These are phyloP conservation scores for Drosophila quinaria DNA, from an alignment of 2,888 invertebrate species.

Conservation along the genomic window DNA sequence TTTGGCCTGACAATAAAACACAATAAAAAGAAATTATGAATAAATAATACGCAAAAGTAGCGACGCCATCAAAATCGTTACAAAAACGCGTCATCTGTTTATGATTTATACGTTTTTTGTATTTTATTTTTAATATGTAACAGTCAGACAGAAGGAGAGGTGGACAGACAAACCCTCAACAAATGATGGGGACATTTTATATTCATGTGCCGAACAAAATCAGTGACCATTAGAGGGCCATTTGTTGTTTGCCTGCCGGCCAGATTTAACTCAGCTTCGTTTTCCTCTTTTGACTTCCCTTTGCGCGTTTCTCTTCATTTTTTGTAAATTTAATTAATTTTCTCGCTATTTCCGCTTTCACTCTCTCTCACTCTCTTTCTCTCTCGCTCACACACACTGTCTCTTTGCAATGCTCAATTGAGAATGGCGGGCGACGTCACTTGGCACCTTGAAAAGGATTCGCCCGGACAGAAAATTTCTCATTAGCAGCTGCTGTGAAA, in stretches of 20 bases:
- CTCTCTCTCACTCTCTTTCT: slow-evolving; percentile 14
- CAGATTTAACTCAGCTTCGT: slow-evolving; percentile 25
- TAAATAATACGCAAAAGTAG: slow-evolving; percentile 76
- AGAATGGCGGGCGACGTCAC: slow-evolving; percentile 20
- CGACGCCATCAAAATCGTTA: slow-evolving; percentile 43
- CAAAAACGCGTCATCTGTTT: slow-evolving; percentile 73
- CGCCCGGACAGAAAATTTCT: slow-evolving; percentile 69
- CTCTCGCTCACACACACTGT: not conserved
- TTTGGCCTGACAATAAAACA: slow-evolving; percentile 70
- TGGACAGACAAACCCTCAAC: slow-evolving; percentile 3
- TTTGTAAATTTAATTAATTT: slow-evolving; percentile 79
- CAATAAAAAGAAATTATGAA: slow-evolving; percentile 80
- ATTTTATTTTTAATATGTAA: slow-evolving; percentile 59
- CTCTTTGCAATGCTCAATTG: slow-evolving; percentile 29
- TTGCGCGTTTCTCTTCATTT: slow-evolving; percentile 3
- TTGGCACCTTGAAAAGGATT: slow-evolving; percentile 71
- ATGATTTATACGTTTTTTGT: slow-evolving; percentile 75
- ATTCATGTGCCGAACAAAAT: slow-evolving; percentile 65
- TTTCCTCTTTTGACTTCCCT: slow-evolving; percentile 11
- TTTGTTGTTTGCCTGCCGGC: slow-evolving; percentile 58
- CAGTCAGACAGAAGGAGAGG: slow-evolving; percentile 36
- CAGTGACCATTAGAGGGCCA: slow-evolving; percentile 63
- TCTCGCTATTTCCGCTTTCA: slow-evolving; percentile 66
- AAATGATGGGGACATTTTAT: slow-evolving; percentile 13
- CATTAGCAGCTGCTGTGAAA: slow-evolving; percentile 70